A percentile compares a stretch with the other conserved stretches of the same genome.
These are phyloP conservation scores for Microplitis demolitor DNA, from an alignment of 1,140 invertebrate genomes.

Conservation along the genomic window DNA sequence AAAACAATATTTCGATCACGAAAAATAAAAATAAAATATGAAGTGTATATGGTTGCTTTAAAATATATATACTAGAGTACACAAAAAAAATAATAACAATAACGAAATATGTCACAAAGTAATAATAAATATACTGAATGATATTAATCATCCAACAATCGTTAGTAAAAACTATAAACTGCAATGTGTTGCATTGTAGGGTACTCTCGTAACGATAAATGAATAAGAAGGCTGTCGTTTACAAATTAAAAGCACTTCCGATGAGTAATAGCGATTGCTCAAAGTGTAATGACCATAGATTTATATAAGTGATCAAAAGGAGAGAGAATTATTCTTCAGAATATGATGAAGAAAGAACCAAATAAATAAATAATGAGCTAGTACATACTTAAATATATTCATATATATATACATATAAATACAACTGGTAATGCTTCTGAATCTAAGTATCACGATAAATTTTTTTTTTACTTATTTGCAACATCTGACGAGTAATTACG, in stretches of 20 bases:
- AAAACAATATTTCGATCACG: too few relatives aligned
- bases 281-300: constrained; percentile 14
- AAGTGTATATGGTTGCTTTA: too few relatives aligned
- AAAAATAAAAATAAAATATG: neutral
- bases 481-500: constrained; percentile 21
- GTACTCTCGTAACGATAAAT: constrained; percentile 26
- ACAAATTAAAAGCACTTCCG: constrained; percentile 48
- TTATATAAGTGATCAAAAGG: neutral
- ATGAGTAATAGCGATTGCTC: constrained; percentile 38
- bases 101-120: neutral
- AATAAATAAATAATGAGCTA: too few relatives aligned
- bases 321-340: neutral
- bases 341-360: neutral
- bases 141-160: constrained; percentile 26
- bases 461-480: neutral
- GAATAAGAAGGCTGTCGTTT: constrained; percentile 40
- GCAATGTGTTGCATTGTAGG: constrained; percentile 23
- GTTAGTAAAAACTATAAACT: too few relatives aligned
- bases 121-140: neutral
- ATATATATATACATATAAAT: neutral
- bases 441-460: neutral
- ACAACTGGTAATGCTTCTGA: constrained; percentile 10
- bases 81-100: constrained; percentile 1
- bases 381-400: neutral
- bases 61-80: too few relatives aligned